These are phyloP conservation scores for Heliconius cydno DNA, from an alignment of 2,888 invertebrate species.

Conservation along the genomic window DNA sequence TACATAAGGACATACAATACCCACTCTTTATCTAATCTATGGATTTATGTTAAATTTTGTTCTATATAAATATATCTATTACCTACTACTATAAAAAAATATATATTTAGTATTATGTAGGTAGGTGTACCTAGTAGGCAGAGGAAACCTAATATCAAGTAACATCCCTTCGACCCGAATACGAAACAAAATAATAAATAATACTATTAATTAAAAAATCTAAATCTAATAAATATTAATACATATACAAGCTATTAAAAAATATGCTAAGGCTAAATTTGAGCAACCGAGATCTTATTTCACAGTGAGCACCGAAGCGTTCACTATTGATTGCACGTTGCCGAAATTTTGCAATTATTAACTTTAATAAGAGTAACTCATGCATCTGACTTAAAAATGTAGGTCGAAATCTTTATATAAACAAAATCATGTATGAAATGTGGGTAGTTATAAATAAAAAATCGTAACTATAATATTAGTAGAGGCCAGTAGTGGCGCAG, in stretches of 20 bases:
- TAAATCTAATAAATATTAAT: background rate
- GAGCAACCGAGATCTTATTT: background rate
- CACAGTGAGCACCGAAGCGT: slow-evolving; percentile 15
- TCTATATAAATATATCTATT: too few species aligned
- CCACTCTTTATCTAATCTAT: background rate
- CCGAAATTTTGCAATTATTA: slow-evolving; percentile 21
- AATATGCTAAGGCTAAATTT: background rate
- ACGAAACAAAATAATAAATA: too few species aligned
- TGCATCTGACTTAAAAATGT: background rate
- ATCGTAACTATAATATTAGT: too few species aligned
- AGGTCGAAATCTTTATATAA: background rate
- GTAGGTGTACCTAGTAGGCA: too few species aligned
- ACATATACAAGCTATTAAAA: background rate
- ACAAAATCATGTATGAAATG: background rate
- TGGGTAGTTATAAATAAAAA: too few species aligned
- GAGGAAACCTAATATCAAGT: too few species aligned
- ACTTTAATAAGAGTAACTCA: slow-evolving; percentile 9
- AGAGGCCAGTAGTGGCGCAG: too few species aligned
- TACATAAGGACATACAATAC: background rate
- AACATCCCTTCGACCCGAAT: too few species aligned
- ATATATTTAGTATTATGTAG: too few species aligned
- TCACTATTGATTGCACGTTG: slow-evolving; percentile 13
- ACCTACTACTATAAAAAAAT: too few species aligned
- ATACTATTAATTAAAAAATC: background rate
- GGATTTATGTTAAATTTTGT: background rate